Conservation (phyloP, 2,888 invertebrate genomes). For the Paralinhomoeus sp. region DNA sequence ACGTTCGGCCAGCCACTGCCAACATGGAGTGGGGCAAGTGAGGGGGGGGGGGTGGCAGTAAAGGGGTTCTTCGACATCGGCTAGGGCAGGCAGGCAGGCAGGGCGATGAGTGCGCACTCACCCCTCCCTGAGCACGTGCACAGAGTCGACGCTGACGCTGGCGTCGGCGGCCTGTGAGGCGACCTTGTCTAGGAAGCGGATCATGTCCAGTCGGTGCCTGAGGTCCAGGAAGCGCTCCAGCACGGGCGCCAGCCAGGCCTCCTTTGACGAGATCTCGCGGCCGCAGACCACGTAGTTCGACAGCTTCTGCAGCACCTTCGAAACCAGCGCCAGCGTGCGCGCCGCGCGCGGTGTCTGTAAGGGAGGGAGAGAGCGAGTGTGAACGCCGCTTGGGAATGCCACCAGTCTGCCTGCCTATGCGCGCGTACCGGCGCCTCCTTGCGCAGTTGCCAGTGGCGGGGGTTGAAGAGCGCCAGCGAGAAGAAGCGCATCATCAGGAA, state of each 20-base stretch:
- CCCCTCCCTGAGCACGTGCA: constrained; percentile 11
- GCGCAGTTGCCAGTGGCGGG: no score
- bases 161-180: constrained; percentile 5
- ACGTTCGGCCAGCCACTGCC: no score
- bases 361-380: no score
- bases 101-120: no score
- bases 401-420: no score
- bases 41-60: no score
- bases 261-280: constrained; percentile 12
- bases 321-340: constrained; percentile 19
- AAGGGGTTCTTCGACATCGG: no score
- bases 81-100: no score
- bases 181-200: constrained; percentile 16
- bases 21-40: no score
- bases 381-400: no score
- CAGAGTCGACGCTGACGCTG: constrained; percentile 4
- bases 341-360: constrained; percentile 16
- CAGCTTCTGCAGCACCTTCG: constrained; percentile 20
- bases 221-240: constrained; percentile 17
- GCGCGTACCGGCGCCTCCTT: no score
- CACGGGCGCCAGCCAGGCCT: constrained; percentile 17
- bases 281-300: constrained; percentile 19
- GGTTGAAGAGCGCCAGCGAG: constrained; percentile 21
- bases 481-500: constrained; percentile 24
- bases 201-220: constrained; percentile 15